Evolutionary conservation across 1,140 invertebrate genomes (phyloP), one percentile per base, ranked within the genome.

Genomic region (Diorhabda sublineata): DNA sequence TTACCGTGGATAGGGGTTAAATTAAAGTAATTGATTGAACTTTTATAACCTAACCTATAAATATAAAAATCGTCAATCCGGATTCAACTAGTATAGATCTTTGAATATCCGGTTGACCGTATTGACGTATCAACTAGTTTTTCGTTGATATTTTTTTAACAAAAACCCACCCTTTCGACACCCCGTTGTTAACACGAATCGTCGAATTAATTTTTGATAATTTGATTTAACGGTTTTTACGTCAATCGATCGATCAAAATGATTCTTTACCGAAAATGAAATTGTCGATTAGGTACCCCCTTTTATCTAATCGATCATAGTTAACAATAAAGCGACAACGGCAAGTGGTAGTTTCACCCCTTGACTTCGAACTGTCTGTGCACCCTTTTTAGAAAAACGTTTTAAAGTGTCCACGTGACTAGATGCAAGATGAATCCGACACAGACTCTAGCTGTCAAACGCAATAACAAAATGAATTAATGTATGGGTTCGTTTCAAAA

Each of bases 371-470:
- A 2, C 43, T 62, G 42, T 62, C 42, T 44, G 11, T 62, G 63
- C 63, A 64, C 63, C 63, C 63, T 41, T 64, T 64, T 57, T 11
- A 57, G 5, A 64, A 42, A 43, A 45, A 64, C 26, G 41, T 64
- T 64, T 45, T 47, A 64, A 64, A 64, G 63, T 64, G 63, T 56
- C 45, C 63, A 64, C 63, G 63, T 57, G 63, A 64, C 63, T 64
- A 5, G 2, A 45, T 47, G 63, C 11, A 45, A 64, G 63, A 64
- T 64, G 47, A 64, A 64, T 64, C 45, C 42, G 63, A 64, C 45
- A 64, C 63, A 64, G 63, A 64, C 45, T 64, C 63, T 64, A 11
- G 63, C 63, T 64, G 63, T 64, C 63, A 64, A 64, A 64, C 63
- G 56, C 63, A 64, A 64, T 64, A 26, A 64, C 58, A 26, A 52